phyloP scores from a whole-genome alignment of 2,113 vertebrate genomes.

The Callocephalon fimbriatum region DNA sequence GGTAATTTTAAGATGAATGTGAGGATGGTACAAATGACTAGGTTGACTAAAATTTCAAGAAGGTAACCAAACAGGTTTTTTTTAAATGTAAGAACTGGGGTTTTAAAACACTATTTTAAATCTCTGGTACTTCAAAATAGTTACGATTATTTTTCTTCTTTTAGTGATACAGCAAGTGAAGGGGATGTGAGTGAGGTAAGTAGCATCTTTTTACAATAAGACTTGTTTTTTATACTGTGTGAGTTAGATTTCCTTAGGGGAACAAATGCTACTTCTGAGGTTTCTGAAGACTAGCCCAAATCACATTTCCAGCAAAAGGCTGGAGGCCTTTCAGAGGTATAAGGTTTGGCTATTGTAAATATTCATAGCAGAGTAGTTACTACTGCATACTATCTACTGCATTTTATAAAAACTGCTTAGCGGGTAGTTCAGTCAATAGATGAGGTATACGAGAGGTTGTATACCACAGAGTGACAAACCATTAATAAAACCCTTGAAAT shows the following conservation, averaged over 20 bases:
- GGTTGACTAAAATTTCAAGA: not conserved
- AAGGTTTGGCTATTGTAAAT: not conserved
- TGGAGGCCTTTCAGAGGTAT: not conserved
- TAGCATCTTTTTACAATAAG: not conserved
- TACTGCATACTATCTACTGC: not conserved
- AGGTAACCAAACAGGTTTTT: not conserved
- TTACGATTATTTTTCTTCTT: constrained; percentile 39
- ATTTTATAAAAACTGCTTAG: not conserved
- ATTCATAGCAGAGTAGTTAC: not conserved
- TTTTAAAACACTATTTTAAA: not conserved
- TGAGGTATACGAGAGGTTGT: not conserved
- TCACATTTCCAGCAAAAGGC: not conserved
- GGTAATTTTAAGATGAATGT: not conserved
- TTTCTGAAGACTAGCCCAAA: not conserved
- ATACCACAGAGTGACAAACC: not conserved
- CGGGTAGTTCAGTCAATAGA: not conserved
- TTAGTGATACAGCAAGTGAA: constrained; percentile 67
- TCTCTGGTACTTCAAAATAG: not conserved
- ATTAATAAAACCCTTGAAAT: not conserved
- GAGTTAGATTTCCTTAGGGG: not conserved
- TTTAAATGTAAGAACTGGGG: not conserved
- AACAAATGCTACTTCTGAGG: not conserved
- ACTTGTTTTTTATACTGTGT: not conserved
- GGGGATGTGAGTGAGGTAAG: constrained; percentile 74
- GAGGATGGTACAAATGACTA: not conserved